Conservation (phyloP, 2,888 invertebrate genomes). For the Fragum sueziense region DNA sequence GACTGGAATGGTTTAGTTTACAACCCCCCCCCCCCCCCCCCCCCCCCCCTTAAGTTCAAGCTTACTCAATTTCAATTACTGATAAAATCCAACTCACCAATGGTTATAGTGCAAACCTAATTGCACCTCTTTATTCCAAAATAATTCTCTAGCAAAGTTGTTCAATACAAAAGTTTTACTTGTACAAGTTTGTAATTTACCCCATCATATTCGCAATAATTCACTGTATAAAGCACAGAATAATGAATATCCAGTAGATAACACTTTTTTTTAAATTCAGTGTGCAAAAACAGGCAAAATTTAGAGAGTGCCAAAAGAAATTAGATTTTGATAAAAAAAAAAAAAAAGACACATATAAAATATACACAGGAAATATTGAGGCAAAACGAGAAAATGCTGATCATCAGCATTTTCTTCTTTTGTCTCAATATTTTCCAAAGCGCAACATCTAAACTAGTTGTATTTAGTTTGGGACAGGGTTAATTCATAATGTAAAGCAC, state of each 20-base stretch:
- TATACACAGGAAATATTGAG: no score
- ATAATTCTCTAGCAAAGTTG: background rate
- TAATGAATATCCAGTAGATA: background rate
- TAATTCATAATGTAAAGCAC: no score
- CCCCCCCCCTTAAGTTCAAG: background rate
- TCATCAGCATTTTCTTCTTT: no score
- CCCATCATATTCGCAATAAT: background rate
- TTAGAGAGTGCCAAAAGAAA: no score
- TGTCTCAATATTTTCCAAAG: no score
- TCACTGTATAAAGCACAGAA: background rate
- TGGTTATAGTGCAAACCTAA: slow-evolving; percentile 10
- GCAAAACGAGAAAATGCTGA: no score
- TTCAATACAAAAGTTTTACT: background rate
- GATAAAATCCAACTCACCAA: slow-evolving; percentile 13
- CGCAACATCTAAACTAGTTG: no score
- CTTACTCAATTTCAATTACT: no score
- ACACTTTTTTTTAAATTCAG: background rate
- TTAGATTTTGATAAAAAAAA: no score
- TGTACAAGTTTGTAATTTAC: background rate
- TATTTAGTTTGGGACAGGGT: no score
- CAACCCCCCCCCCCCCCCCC: background rate
- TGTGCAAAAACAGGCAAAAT: background rate
- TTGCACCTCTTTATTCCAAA: background rate
- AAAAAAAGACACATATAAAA: no score
- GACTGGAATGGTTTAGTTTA: background rate